These are phyloP conservation scores for Ischnus inquisitorius DNA, from an alignment of 2,888 invertebrate species.

Conservation along the genomic window DNA sequence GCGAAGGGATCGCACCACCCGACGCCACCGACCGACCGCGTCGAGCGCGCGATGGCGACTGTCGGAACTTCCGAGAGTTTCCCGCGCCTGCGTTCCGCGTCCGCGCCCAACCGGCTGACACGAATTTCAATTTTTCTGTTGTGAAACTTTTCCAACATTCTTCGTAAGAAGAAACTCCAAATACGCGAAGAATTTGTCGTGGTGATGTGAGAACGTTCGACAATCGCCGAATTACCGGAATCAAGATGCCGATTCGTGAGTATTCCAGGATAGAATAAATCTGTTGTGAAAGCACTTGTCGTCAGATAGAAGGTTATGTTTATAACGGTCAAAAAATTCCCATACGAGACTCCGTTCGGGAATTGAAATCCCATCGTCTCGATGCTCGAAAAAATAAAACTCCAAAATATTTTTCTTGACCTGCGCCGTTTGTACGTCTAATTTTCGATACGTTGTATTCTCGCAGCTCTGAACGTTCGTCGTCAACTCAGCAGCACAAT, in stretches of 20 bases:
- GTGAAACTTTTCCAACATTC: slow-evolving; percentile 28
- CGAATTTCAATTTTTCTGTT: slow-evolving; percentile 59
- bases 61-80: background rate
- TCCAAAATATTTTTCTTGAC: background rate
- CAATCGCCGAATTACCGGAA: background rate
- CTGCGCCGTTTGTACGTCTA: background rate
- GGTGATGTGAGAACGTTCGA: slow-evolving; percentile 22
- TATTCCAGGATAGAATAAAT: slow-evolving; percentile 2
- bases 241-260: slow-evolving; percentile 61
- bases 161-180: slow-evolving; percentile 2
- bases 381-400: background rate
- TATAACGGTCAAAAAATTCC: background rate
- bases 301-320: slow-evolving; percentile 46
- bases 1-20: background rate
- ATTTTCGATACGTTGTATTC: background rate
- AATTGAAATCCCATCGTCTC: background rate
- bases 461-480: slow-evolving; percentile 46
- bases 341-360: background rate
- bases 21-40: background rate
- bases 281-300: background rate
- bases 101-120: slow-evolving; percentile 22
- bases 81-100: slow-evolving; percentile 38
- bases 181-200: background rate
- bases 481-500: slow-evolving; percentile 71
- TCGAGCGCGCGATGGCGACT: background rate